Evolutionary conservation across 2,888 invertebrate species (phyloP).

Genomic region (Troides aeacus): DNA sequence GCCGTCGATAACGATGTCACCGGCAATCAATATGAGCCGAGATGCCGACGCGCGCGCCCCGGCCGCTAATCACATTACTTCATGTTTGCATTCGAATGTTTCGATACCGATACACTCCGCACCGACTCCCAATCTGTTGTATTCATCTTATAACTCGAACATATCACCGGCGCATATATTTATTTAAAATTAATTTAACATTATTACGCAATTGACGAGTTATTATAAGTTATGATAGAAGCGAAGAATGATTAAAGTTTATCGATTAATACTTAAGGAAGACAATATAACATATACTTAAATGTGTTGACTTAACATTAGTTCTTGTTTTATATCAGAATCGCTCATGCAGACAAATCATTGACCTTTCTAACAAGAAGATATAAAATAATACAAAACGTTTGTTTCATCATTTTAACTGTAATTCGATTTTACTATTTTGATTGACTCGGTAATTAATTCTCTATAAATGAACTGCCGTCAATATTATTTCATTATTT

Average conservation of each 20-base stretch:
- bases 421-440: too few species aligned
- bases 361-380: too few species aligned
- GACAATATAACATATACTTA: not conserved
- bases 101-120: conserved; percentile 16
- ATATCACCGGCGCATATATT: conserved; percentile 13
- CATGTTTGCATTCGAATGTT: conserved; percentile 27
- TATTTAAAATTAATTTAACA: conserved; percentile 14
- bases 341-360: too few species aligned
- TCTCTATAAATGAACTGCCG: too few species aligned
- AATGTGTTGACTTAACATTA: conserved; percentile 11
- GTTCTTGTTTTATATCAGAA: conserved; percentile 1
- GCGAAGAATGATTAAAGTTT: conserved; percentile 1
- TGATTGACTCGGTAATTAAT: too few species aligned
- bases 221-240: conserved; percentile 2
- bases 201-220: conserved; percentile 2
- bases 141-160: not conserved
- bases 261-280: conserved; percentile 10
- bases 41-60: conserved; percentile 44
- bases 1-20: conserved; percentile 83
- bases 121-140: not conserved
- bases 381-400: too few species aligned
- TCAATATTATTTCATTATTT: too few species aligned
- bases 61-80: conserved; percentile 29
- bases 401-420: too few species aligned
- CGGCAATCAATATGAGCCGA: conserved; percentile 82